phyloP scores from a whole-genome alignment of 2,888 invertebrate species.

The Ceramica pisi region DNA sequence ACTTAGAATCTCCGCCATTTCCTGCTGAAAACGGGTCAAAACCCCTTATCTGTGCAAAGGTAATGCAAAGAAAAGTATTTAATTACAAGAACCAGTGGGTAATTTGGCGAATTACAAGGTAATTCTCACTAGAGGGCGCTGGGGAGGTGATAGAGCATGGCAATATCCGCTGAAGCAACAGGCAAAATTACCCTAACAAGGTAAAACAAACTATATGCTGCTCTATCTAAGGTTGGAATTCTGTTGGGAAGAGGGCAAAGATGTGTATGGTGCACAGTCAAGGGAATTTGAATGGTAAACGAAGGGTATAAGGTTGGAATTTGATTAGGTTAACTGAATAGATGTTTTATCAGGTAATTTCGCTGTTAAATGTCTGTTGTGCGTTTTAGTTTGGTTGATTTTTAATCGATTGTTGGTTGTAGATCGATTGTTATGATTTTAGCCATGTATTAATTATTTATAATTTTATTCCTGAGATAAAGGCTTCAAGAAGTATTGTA shows the following conservation, averaged over 20 bases:
- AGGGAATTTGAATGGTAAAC: slow-evolving; percentile 20
- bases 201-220: slow-evolving; percentile 21
- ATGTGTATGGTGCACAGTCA: slow-evolving; percentile 7
- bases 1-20: slow-evolving; percentile 10
- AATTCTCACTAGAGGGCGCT: slow-evolving; percentile 83
- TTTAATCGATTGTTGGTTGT: slow-evolving; percentile 40
- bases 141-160: slow-evolving; percentile 79
- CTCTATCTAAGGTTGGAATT: slow-evolving; percentile 6
- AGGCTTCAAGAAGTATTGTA: background rate
- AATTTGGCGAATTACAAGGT: slow-evolving; percentile 88
- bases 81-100: slow-evolving; percentile 85
- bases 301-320: background rate
- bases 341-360: slow-evolving; percentile 60
- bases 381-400: slow-evolving; percentile 54
- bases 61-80: slow-evolving; percentile 78
- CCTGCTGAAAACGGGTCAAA: slow-evolving; percentile 28
- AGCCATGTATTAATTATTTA: background rate
- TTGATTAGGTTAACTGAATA: background rate
- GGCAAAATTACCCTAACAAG: slow-evolving; percentile 68
- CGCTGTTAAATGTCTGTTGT: slow-evolving; percentile 58
- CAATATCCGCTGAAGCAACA: slow-evolving; percentile 88
- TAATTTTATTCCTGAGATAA: background rate
- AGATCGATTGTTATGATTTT: slow-evolving; percentile 10
- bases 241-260: background rate
- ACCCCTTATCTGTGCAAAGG: slow-evolving; percentile 51